phyloP scores from a whole-genome alignment of 2,888 invertebrate species.

The Noctuana brunneofusca region DNA sequence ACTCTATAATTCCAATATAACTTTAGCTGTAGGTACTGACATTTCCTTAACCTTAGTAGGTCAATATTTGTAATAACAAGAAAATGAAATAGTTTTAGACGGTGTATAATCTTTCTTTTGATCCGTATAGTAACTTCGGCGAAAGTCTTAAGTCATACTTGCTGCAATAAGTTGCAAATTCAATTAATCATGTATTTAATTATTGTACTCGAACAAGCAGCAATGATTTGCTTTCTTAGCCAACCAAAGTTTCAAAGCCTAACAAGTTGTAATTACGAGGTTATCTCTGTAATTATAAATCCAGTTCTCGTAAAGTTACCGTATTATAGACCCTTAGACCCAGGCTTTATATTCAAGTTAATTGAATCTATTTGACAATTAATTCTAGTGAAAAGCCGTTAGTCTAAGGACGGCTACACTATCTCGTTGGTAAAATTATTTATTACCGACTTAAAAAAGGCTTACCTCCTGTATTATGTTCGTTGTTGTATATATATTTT shows the following conservation, averaged over 20 bases:
- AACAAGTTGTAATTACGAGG: conserved; percentile 15
- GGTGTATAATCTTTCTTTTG: background rate
- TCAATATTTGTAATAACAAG: no score
- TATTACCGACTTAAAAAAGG: no score
- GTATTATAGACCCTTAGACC: conserved; percentile 9
- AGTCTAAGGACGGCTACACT: background rate
- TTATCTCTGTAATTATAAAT: conserved; percentile 27
- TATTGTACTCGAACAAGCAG: background rate
- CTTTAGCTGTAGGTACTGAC: no score
- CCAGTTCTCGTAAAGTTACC: conserved; percentile 21
- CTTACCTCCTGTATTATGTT: no score
- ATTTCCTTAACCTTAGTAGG: no score
- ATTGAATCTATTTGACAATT: conserved; percentile 31
- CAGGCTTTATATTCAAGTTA: conserved; percentile 26
- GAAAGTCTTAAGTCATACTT: no score
- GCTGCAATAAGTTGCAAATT: background rate
- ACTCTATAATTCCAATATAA: no score
- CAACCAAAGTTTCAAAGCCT: conserved; percentile 19
- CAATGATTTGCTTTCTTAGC: conserved; percentile 7
- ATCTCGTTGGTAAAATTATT: background rate
- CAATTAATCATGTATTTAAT: background rate
- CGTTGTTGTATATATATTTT: background rate
- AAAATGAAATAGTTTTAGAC: no score
- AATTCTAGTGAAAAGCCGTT: conserved; percentile 25
- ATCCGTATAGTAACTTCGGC: conserved; percentile 5